Evolutionary conservation across 1,140 invertebrate genomes (phyloP).

Genomic region (Lerema accius): DNA sequence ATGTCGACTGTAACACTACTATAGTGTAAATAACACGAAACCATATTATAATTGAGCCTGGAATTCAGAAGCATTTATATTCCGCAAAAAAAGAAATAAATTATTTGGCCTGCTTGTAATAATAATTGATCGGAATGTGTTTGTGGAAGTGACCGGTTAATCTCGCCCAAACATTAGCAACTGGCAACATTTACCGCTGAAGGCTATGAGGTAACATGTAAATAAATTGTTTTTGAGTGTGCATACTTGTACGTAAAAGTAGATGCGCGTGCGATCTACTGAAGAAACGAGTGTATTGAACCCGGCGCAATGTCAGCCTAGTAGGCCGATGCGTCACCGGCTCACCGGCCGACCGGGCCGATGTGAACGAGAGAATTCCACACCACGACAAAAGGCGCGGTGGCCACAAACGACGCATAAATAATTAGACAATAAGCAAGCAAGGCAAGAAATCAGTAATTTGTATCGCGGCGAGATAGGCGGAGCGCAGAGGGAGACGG

Average conservation of each 20-base stretch:
- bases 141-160: constrained; percentile 1
- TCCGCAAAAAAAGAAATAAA: no score
- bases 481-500: constrained; percentile 73
- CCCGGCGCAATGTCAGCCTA: constrained; percentile 69
- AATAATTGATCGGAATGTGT: no score
- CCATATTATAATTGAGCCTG: no score
- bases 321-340: constrained; percentile 70
- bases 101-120: no score
- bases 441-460: constrained; percentile 77
- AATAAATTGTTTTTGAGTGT: constrained; percentile 35
- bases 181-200: not conserved
- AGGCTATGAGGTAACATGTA: constrained; percentile 21
- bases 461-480: constrained; percentile 72
- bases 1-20: no score
- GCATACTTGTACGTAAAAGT: constrained; percentile 40
- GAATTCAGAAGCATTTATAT: no score
- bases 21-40: no score
- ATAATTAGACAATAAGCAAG: constrained; percentile 80
- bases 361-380: constrained; percentile 66
- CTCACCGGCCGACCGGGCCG: constrained; percentile 43
- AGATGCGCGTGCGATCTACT: constrained; percentile 43
- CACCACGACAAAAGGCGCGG: constrained; percentile 61
- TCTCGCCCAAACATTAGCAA: not conserved
- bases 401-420: constrained; percentile 74
- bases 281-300: constrained; percentile 71